Evolutionary conservation across 2,113 vertebrate species (phyloP), one percentile per base, ranked within the genome.

Genomic region (Dicaeum eximium): DNA sequence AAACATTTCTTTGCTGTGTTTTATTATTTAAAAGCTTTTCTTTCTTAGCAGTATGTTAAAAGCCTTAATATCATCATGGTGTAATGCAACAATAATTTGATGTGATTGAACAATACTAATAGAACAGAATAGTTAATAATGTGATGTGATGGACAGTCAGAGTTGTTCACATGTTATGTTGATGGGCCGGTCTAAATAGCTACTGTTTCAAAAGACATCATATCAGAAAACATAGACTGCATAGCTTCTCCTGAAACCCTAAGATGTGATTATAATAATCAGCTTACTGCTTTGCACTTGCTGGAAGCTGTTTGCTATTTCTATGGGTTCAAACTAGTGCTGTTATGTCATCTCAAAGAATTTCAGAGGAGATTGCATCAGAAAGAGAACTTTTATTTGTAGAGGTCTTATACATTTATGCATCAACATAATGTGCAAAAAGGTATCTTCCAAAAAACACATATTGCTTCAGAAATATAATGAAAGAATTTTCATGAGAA

Each of bases 221-320:
- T 69, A 93, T 95, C 89, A 93, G 79, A 88, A 79, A 48, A 80
- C 48, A 66, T 20, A 78, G 64, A 33, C 42, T 72, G 31, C 50
- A 73, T 11, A 72, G 65, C 28, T 86, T 92, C 58, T 86, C 40
- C 71, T 69, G 86, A 92, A 95, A 92, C 11, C 12, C 33, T 86
- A 58, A 84, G 72, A 96, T 1, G 0, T 92, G 73, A 86, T 96
- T 94, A 91, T 83, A 92, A 86, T 93, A 96, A 95, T 96, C 81
- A 95, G 50, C 50, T 93, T 85, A 84, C 42, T 90, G 69, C 17
- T 93, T 94, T 94, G 56, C 54, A 73, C 64, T 96, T 95, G 86
- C 94, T 96, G 79, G 62, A 78, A 96, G 86, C 81, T 94, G 81
- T 95, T 95, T 94, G 35, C 69, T 92, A n/a, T 94, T 94, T 95